phyloP scores from a whole-genome alignment of 1,140 invertebrate genomes.

The Zaprionus gabonicus region DNA sequence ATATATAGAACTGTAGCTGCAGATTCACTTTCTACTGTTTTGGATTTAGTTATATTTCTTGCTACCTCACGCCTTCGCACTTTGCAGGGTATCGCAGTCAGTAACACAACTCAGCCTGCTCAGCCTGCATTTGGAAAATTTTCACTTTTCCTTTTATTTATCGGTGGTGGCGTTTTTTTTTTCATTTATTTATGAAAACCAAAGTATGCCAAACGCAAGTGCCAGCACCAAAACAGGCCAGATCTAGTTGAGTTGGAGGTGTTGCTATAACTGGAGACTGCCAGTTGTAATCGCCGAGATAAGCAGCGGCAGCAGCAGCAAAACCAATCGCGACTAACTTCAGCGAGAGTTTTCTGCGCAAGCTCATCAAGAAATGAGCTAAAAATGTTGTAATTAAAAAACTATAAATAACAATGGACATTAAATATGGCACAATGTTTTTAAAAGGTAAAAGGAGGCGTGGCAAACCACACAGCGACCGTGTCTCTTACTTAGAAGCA shows the following conservation, averaged over 20 bases:
- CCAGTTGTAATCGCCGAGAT: slow-evolving; percentile 28
- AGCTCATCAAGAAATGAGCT: background rate
- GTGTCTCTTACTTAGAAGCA: no score
- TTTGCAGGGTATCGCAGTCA: slow-evolving; percentile 24
- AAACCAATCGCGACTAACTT: background rate
- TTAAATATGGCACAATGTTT: no score
- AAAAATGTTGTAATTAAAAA: slow-evolving; percentile 5
- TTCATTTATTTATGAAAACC: slow-evolving; percentile 32
- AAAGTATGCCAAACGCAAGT: slow-evolving; percentile 40
- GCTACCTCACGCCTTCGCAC: background rate
- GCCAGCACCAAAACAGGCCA: slow-evolving; percentile 40
- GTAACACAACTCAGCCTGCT: slow-evolving; percentile 35
- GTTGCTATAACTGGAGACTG: slow-evolving; percentile 5
- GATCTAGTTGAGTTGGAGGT: slow-evolving; percentile 35
- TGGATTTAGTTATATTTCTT: no score
- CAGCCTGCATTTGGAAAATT: slow-evolving; percentile 59
- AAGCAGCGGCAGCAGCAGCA: background rate
- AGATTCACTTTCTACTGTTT: background rate
- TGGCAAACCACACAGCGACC: no score
- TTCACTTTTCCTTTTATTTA: slow-evolving; percentile 74
- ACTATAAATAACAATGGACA: background rate
- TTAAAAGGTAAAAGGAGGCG: no score
- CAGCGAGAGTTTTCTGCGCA: slow-evolving; percentile 18
- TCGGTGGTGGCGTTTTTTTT: slow-evolving; percentile 10
- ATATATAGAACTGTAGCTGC: background rate